A percentile compares a stretch with the other conserved stretches of the same genome.
phyloP scores from a whole-genome alignment of 2,797 vertebrate species.

The Clarias fuscus region DNA sequence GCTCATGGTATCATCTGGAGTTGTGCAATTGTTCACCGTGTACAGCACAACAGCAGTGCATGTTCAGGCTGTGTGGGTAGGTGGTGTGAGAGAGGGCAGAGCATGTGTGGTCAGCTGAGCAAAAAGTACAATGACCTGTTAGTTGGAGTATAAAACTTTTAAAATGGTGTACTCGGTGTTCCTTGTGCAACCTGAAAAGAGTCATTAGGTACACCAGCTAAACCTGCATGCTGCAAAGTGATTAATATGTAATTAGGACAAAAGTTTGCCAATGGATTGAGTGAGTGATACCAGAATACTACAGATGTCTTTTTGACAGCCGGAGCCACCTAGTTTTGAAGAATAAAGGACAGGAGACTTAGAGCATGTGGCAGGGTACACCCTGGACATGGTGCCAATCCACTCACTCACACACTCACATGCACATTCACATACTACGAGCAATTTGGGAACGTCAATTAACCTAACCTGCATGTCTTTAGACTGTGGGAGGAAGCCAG shows the following conservation, averaged over 20 bases:
- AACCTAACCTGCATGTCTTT: too few relatives aligned
- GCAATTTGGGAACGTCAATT: too few relatives aligned
- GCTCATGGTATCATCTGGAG: conserved; percentile 25
- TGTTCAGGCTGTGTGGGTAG: conserved; percentile 16
- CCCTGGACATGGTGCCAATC: too few relatives aligned
- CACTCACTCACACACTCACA: too few relatives aligned
- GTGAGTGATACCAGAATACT: too few relatives aligned
- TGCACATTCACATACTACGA: too few relatives aligned
- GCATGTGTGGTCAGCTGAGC: not conserved
- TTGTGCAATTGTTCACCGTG: conserved; percentile 24
- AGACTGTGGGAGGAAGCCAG: too few relatives aligned
- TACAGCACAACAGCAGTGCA: not conserved
- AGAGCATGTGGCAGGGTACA: too few relatives aligned
- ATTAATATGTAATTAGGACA: not conserved
- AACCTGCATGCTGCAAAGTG: not conserved
- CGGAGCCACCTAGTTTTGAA: too few relatives aligned
- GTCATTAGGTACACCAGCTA: not conserved
- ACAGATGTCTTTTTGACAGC: too few relatives aligned
- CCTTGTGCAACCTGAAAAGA: not conserved
- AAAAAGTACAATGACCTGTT: conserved; percentile 21
- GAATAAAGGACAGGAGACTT: too few relatives aligned
- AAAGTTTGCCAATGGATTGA: too few relatives aligned
- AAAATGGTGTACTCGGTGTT: not conserved
- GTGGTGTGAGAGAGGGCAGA: conserved; percentile 10
- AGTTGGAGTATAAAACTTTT: conserved; percentile 19